Base-by-base conservation (phyloP, 2,888 invertebrate genomes). In the Drosophila merina region DNA sequence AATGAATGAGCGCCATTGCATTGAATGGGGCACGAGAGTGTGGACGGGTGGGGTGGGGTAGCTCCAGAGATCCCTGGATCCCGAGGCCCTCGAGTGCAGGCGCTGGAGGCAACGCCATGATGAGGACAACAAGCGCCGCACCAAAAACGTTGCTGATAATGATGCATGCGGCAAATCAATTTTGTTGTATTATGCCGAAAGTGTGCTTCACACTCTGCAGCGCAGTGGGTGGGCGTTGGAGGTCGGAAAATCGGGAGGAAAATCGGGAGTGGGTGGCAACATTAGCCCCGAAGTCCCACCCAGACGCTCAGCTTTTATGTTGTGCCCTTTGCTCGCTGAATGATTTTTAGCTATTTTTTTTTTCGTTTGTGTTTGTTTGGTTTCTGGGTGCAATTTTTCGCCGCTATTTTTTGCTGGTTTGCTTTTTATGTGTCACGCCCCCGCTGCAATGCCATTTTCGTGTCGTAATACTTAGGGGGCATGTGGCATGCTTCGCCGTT, bases 121-220 rank as follows among this genome's bases (percentile, higher is more conserved):
- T 60, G 64, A 38, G 51, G 49, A 40, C 40, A 42, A 14, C 40
- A 42, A 42, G 40, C 4, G 20, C 55, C 54, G 31, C 68, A 30
- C 64, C 57, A 62, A 63, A 57, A 76, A 71, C 72, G 71, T 62
- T 77, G 84, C 71, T 77, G 78, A 82, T 85, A 84, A 82, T 85
- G 85, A 84, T 85, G 86, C 86, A 86, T 88, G 85, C 83, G 81
- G 81, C 88, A 88, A 88, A 89, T 88, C 89, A 88, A 89, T 88
- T 89, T 88, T 85, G 77, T 81, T 88, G 75, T 79, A 88, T 88
- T 88, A 83, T 86, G 79, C 86, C 88, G 76, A 88, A 85, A 82
- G 74, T 82, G 79, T 76, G 76, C 73, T 42, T 42, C 40, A 48
- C 62, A 59, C 63, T 55, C 68, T 54, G 26, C 33, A 36, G 42